Evolutionary conservation across 2,888 invertebrate genomes (phyloP).

Genomic region (Periphyllus acericola): DNA sequence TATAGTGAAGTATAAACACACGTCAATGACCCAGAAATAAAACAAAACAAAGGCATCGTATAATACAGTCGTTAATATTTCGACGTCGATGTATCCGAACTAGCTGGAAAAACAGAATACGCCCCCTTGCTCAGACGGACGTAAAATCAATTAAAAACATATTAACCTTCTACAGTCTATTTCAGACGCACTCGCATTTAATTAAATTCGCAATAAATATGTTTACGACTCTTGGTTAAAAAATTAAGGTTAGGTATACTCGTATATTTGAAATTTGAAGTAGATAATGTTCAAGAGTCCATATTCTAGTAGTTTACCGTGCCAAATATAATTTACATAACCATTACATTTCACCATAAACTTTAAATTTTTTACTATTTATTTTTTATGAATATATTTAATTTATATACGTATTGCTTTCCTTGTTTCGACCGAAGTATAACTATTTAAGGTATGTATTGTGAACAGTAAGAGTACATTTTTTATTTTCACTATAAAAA

Average conservation of each 20-base stretch:
- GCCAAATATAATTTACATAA: background rate
- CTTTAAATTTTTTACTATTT: background rate
- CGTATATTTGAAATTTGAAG: background rate
- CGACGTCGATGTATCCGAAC: background rate
- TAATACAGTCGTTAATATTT: background rate
- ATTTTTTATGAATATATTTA: no score
- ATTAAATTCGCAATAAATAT: conserved; percentile 4
- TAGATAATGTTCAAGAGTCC: background rate
- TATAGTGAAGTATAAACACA: background rate
- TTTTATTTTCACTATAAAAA: no score
- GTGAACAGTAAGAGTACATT: no score
- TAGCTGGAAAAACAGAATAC: background rate
- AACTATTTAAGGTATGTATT: no score
- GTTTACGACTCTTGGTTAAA: background rate
- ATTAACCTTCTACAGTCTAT: no score
- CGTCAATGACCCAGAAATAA: conserved; percentile 1
- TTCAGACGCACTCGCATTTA: no score
- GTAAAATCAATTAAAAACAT: background rate
- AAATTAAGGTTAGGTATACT: background rate
- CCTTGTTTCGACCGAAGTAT: no score
- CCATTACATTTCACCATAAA: background rate
- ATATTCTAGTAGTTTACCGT: background rate
- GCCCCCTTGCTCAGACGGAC: background rate
- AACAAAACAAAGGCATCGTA: background rate
- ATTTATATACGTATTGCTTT: no score